phyloP scores from a whole-genome alignment of 2,113 vertebrate species.

The Pithys albifrons region DNA sequence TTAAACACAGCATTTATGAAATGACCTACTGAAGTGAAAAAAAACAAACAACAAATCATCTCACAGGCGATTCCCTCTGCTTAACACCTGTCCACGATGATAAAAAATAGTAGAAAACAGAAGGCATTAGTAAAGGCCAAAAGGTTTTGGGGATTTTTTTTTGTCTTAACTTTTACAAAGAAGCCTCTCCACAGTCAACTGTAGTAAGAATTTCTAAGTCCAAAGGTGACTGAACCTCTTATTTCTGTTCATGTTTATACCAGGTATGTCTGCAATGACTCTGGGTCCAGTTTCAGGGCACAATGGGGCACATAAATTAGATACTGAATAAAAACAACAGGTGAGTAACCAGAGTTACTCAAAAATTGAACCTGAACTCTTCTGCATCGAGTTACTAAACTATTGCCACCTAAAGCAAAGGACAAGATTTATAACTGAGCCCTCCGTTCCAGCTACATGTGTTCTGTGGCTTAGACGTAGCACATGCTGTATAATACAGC shows the following conservation, averaged over 20 bases:
- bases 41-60: not conserved
- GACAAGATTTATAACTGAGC: not conserved
- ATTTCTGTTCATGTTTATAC: not conserved
- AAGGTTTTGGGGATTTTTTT: not conserved
- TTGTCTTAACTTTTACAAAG: not conserved
- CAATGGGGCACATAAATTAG: rapidly evolving
- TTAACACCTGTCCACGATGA: not conserved
- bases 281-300: not conserved
- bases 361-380: not conserved
- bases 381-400: not conserved
- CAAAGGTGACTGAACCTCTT: not conserved
- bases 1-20: not conserved
- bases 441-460: not conserved
- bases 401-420: not conserved
- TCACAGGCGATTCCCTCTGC: not conserved
- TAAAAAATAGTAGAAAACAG: not conserved
- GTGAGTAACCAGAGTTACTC: not conserved
- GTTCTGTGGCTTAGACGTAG: not conserved
- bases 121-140: not conserved
- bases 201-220: not conserved
- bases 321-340: not conserved
- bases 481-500: not conserved
- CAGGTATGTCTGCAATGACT: not conserved
- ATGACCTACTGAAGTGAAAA: not conserved
- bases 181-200: not conserved